Base-by-base conservation (phyloP, 2,888 invertebrate species). In the Brenthis ino region DNA sequence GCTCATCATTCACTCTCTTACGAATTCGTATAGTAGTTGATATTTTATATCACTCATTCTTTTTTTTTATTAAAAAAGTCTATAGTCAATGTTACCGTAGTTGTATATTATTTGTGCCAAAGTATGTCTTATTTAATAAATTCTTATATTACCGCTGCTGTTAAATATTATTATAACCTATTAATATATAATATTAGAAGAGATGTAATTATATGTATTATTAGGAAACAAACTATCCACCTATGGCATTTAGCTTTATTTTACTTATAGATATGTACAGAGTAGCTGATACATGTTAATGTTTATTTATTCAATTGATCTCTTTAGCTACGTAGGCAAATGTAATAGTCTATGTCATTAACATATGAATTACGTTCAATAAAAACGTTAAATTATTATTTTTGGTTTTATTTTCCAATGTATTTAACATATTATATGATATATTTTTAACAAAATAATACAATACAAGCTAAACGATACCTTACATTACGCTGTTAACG, bases 351-450 rank as follows among this genome's bases (percentile, higher is more conserved):
- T 76, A 78, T 80, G 79, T 73, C 64, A 71, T 64, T 80, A 72
- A 77, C 76, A 77, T 85, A 88, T 87, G 83, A 87, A 90, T 90
- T 89, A 84, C 88, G 90, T 90, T 91, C 87, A 92, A 89, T 92
- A 91, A 92, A 89, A 92, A 87, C 83, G 89, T 89, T 92, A 90
- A 81, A 80, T 85, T 85, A 86, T 85, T 82, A 71, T 72, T 71
- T 75, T 71, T 77, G 73, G 76, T 86, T 84, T 85, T 53, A 72
- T 80, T 79, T 67, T 57, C 1, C 28, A 13, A 16, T 61, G 24
- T 61, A 16, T 6, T 8, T 13, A 53, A 33, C 6, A 33, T 57
- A 37, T 3, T 33, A 33, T 28, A 13, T 4, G 12, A 37, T 1
- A 13, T 14, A 3, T 28, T 48, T 12, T 3, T 14, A 48, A 58